Percentiles rank a stretch among this genome's conserved stretches.
These are phyloP conservation scores for Sebastes taczanowskii DNA, from an alignment of 2,797 vertebrate species.

Conservation along the genomic window DNA sequence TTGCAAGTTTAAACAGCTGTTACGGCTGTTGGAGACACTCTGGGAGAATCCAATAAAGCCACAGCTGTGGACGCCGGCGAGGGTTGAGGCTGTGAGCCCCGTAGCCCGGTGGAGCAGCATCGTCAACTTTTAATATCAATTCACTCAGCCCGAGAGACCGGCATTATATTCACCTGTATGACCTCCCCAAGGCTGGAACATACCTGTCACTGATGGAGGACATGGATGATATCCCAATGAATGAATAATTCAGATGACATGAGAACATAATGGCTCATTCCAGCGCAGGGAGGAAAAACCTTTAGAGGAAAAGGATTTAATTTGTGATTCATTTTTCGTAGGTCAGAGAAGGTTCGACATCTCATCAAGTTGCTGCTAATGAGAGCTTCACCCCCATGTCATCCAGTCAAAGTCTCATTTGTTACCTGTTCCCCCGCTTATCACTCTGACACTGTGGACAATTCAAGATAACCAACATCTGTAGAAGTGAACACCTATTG, in stretches of 20 bases:
- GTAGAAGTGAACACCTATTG: too few species aligned
- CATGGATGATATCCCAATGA: neutral
- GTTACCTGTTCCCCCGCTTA: too few species aligned
- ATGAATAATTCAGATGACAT: neutral
- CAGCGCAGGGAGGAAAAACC: neutral
- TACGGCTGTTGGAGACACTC: neutral
- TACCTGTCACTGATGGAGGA: neutral
- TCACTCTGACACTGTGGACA: too few species aligned
- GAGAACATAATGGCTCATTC: neutral
- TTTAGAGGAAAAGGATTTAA: neutral
- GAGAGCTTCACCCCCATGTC: neutral
- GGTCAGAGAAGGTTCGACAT: neutral
- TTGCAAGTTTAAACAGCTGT: slow-evolving; percentile 45
- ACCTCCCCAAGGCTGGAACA: neutral
- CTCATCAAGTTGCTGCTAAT: neutral
- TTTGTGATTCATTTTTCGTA: neutral
- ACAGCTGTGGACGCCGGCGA: neutral
- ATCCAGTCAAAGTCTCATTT: too few species aligned
- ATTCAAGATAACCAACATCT: too few species aligned
- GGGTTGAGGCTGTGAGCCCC: neutral
- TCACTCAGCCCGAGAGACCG: neutral
- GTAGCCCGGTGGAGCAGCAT: neutral
- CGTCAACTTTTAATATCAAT: slow-evolving; percentile 16
- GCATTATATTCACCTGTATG: neutral
- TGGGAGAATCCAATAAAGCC: slow-evolving; percentile 12